phyloP scores from a whole-genome alignment of 2,113 vertebrate species.

The Phalacrocorax carbo region DNA sequence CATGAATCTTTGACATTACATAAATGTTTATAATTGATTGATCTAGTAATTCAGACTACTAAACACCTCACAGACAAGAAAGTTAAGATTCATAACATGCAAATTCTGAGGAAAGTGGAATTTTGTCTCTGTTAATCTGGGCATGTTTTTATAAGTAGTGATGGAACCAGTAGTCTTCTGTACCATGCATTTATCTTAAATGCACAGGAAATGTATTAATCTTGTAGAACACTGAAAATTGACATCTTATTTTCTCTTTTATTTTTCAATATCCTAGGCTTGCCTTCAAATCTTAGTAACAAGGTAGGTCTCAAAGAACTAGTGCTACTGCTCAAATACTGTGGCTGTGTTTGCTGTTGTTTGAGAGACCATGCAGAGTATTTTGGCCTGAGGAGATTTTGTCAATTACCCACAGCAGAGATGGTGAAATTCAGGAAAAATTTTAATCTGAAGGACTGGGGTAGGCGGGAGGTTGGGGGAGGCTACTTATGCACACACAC shows the following conservation, averaged over 20 bases:
- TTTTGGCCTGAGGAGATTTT: neutral
- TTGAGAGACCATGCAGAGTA: neutral
- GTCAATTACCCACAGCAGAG: neutral
- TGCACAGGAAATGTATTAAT: neutral
- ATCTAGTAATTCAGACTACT: neutral
- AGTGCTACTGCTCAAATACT: neutral
- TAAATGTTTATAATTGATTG: neutral
- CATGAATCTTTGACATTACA: neutral
- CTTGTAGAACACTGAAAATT: neutral
- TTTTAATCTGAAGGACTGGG: neutral
- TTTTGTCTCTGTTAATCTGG: neutral
- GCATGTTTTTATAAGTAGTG: neutral
- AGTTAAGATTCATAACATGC: neutral
- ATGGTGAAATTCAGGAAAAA: neutral
- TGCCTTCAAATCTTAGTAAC: neutral
- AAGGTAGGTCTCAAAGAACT: neutral
- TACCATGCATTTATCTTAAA: neutral
- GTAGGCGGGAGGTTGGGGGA: accelerated
- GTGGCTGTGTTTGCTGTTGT: neutral
- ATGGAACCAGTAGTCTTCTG: neutral
- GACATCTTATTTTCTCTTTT: neutral
- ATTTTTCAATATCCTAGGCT: neutral
- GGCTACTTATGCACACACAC: neutral
- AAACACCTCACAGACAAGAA: neutral
- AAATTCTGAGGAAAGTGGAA: neutral